A percentile compares a stretch with the other conserved stretches of the same genome.
Conservation (phyloP, 2,888 invertebrate genomes). For the Phasia obesa region DNA sequence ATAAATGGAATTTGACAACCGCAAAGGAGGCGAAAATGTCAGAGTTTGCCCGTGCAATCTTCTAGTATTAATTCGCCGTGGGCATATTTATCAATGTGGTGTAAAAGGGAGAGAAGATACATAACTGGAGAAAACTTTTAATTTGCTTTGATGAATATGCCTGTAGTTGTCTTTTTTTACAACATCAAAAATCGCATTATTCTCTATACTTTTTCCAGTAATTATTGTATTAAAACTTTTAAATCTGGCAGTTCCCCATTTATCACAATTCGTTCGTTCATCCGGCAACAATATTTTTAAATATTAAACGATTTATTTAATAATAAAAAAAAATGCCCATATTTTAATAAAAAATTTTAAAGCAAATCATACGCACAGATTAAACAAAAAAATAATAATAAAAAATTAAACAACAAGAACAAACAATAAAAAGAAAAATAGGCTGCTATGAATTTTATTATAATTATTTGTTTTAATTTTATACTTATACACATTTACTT, state of each 20-base stretch:
- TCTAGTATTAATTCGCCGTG: no score
- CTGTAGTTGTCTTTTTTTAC: neutral
- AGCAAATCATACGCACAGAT: slow-evolving; percentile 63
- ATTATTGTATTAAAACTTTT: neutral
- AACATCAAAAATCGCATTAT: neutral
- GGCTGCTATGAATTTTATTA: slow-evolving; percentile 61
- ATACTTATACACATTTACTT: slow-evolving; percentile 14
- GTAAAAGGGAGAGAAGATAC: no score
- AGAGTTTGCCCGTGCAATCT: no score
- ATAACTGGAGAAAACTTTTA: no score
- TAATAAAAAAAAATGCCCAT: slow-evolving; percentile 19
- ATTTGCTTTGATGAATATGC: no score
- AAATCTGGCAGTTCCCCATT: slow-evolving; percentile 37
- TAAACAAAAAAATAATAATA: slow-evolving; percentile 6
- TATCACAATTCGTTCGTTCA: slow-evolving; percentile 58
- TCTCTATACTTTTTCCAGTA: neutral
- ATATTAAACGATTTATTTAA: neutral
- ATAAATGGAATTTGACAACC: no score
- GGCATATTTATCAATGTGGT: no score
- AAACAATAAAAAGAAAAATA: slow-evolving; percentile 63
- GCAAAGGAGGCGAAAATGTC: no score
- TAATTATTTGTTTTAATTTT: slow-evolving; percentile 58
- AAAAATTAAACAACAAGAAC: neutral
- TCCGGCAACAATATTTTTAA: slow-evolving; percentile 68
- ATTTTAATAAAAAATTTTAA: slow-evolving; percentile 15